Evolutionary conservation across 2,888 invertebrate genomes (phyloP).

Genomic region (Brenthis daphne): DNA sequence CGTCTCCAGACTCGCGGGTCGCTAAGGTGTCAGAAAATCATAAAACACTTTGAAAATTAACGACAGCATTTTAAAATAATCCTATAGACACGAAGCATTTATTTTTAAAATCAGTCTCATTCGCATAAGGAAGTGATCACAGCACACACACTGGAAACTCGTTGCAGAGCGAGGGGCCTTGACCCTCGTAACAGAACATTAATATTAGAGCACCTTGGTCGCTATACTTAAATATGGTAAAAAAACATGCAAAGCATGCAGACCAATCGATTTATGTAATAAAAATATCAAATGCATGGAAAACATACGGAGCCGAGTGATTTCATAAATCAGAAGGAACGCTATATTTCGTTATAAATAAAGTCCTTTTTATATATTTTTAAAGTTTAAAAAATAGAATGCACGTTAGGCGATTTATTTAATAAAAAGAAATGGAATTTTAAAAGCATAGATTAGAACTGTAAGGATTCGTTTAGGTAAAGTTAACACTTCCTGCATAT

Average conservation of each 20-base stretch:
- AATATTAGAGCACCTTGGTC: slow-evolving; percentile 77
- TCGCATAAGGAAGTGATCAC: slow-evolving; percentile 82
- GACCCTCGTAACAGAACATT: slow-evolving; percentile 73
- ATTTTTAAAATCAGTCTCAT: slow-evolving; percentile 80
- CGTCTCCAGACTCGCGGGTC: background rate
- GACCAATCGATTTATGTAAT: slow-evolving; percentile 58
- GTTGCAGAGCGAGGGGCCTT: slow-evolving; percentile 74
- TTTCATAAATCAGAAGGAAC: slow-evolving; percentile 55
- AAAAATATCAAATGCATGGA: slow-evolving; percentile 62
- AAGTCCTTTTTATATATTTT: slow-evolving; percentile 49
- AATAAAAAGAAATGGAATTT: slow-evolving; percentile 54
- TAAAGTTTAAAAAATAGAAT: slow-evolving; percentile 48
- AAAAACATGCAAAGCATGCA: slow-evolving; percentile 52
- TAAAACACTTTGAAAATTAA: slow-evolving; percentile 45
- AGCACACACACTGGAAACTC: slow-evolving; percentile 80
- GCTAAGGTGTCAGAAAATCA: slow-evolving; percentile 28
- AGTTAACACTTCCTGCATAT: slow-evolving; percentile 55
- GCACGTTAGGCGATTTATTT: slow-evolving; percentile 43
- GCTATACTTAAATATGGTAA: slow-evolving; percentile 71
- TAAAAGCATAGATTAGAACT: slow-evolving; percentile 70
- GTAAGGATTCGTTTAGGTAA: slow-evolving; percentile 52
- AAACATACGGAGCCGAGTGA: slow-evolving; percentile 54
- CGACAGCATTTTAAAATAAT: slow-evolving; percentile 63
- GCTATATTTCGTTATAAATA: slow-evolving; percentile 53
- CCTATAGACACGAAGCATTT: slow-evolving; percentile 72